Percentiles rank a stretch among this genome's conserved stretches.
These are phyloP conservation scores for Excalfactoria chinensis DNA, from an alignment of 2,113 vertebrate species.

Conservation along the genomic window DNA sequence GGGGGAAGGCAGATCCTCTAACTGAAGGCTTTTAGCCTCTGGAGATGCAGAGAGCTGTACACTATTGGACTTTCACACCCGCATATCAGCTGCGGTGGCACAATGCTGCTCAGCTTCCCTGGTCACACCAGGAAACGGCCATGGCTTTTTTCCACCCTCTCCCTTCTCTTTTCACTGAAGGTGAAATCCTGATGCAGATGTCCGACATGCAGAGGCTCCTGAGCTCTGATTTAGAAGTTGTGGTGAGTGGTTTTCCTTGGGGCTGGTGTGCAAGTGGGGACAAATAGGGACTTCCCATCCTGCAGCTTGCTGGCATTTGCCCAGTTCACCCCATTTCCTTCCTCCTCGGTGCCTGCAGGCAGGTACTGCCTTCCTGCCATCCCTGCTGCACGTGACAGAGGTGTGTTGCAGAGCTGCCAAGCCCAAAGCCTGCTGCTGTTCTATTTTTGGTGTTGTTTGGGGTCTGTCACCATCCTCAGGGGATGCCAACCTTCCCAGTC, in stretches of 20 bases:
- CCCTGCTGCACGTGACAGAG: not conserved
- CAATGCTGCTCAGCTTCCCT: not conserved
- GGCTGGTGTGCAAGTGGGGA: not conserved
- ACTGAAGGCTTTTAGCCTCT: not conserved
- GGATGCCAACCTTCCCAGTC: not conserved
- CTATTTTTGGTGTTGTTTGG: not conserved
- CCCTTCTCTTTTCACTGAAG: constrained; percentile 67
- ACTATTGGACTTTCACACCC: constrained; percentile 23
- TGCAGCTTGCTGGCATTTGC: not conserved
- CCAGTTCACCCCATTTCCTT: fast-evolving
- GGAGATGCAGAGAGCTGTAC: not conserved
- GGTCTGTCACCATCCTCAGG: not conserved
- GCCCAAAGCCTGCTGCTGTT: not conserved
- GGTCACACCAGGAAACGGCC: not conserved
- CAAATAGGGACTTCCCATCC: not conserved
- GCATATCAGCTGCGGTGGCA: not conserved
- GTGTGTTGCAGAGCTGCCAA: not conserved
- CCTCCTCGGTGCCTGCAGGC: not conserved
- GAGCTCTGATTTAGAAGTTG: constrained; percentile 85
- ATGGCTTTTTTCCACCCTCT: not conserved
- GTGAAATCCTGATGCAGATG: constrained; percentile 92
- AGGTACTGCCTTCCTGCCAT: not conserved
- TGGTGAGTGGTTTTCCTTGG: constrained; percentile 78
- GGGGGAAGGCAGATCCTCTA: not conserved
- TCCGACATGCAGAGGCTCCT: constrained; percentile 86